phyloP scores from a whole-genome alignment of 2,888 invertebrate genomes.

The Brachyptera putata region DNA sequence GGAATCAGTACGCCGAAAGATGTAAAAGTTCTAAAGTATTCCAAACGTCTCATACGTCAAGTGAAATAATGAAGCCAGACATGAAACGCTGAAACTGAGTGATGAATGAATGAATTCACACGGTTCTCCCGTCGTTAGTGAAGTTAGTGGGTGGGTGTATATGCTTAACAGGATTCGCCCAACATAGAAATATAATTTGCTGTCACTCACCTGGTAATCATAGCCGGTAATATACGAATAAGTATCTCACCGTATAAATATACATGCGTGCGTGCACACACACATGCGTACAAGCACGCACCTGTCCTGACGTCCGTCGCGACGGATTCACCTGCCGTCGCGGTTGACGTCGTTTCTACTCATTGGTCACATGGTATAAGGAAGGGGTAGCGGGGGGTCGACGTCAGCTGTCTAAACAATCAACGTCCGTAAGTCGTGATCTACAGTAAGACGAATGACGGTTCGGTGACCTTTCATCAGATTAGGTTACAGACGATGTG shows the following conservation, averaged over 20 bases:
- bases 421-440: slow-evolving; percentile 1
- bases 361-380: no score
- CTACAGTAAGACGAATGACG: background rate
- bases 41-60: background rate
- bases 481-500: background rate
- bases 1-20: background rate
- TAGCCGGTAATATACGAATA: no score
- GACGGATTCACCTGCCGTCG: slow-evolving; percentile 4
- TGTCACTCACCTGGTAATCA: slow-evolving; percentile 16
- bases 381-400: no score
- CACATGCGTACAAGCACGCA: background rate
- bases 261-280: no score
- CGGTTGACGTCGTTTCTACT: slow-evolving; percentile 5
- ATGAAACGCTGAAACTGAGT: no score
- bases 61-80: background rate
- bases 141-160: background rate
- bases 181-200: background rate
- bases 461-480: background rate
- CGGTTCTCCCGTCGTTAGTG: background rate
- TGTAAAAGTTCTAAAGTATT: no score
- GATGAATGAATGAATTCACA: slow-evolving; percentile 13
- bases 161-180: background rate
- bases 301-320: background rate
- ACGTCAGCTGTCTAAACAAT: slow-evolving; percentile 12
- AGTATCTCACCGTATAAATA: no score